phyloP scores from a whole-genome alignment of 2,113 vertebrate species.

The Arizona elegans region DNA sequence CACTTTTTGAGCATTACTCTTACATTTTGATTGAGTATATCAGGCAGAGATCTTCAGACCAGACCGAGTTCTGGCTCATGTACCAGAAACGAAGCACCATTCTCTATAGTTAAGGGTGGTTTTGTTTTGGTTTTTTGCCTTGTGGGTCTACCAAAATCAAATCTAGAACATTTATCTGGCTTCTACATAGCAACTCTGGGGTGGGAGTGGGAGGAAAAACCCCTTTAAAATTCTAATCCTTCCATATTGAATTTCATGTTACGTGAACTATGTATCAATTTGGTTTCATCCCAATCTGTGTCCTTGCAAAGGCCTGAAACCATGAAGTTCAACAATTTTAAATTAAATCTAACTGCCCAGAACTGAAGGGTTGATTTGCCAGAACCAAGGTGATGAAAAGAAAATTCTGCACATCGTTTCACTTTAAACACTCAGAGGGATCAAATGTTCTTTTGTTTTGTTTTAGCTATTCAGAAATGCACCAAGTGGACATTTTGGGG shows the following conservation, averaged over 20 bases:
- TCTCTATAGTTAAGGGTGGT: neutral
- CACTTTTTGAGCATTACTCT: neutral
- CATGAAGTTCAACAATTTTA: neutral
- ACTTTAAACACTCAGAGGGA: neutral
- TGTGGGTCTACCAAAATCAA: too few relatives aligned
- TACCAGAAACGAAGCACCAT: neutral
- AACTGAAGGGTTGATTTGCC: neutral
- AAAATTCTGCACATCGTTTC: neutral
- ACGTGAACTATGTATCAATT: neutral
- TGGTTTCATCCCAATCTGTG: neutral
- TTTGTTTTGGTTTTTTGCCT: too few relatives aligned
- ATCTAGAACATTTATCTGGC: neutral
- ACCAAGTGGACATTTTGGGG: neutral
- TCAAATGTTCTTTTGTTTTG: neutral
- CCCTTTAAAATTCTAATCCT: neutral
- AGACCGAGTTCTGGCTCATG: neutral
- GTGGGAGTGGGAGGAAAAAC: fast-evolving
- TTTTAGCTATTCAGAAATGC: neutral
- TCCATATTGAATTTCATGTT: neutral
- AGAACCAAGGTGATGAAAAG: neutral
- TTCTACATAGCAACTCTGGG: neutral
- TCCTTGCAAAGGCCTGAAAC: neutral
- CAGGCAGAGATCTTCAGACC: neutral
- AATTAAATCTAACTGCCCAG: neutral
- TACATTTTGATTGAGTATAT: neutral